Conservation (phyloP, 2,113 vertebrate genomes). For the Copsychus sechellarum region DNA sequence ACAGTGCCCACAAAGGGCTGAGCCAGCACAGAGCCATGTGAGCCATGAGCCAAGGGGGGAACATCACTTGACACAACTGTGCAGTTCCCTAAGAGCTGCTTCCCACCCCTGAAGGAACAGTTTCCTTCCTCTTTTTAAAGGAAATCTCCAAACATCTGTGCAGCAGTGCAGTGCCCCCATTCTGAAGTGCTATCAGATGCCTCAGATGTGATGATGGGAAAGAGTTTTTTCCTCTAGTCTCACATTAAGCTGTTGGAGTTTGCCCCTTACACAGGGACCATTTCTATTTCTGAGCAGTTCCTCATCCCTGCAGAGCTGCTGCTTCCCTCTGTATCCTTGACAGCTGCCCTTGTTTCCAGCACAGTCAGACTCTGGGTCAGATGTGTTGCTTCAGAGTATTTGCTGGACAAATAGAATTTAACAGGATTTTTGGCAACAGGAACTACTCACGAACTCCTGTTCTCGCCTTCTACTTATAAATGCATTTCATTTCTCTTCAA, state of each 20-base stretch:
- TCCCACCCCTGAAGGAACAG: background rate
- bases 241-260: background rate
- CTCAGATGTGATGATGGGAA: background rate
- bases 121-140: background rate
- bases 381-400: background rate
- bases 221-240: background rate
- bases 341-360: background rate
- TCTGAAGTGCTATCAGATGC: background rate
- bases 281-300: background rate
- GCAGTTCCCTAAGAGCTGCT: accelerated
- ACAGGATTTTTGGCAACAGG: background rate
- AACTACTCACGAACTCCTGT: background rate
- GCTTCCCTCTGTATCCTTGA: background rate
- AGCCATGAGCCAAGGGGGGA: accelerated
- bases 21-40: accelerated
- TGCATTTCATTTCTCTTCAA: background rate
- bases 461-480: background rate
- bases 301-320: background rate
- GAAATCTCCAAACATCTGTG: background rate
- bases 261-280: background rate
- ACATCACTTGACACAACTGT: accelerated
- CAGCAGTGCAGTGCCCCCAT: background rate
- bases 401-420: background rate
- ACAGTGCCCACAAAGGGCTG: background rate
- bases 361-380: background rate